Base-by-base conservation (phyloP, 2,113 vertebrate species). In the Zosterops hypoxanthus region DNA sequence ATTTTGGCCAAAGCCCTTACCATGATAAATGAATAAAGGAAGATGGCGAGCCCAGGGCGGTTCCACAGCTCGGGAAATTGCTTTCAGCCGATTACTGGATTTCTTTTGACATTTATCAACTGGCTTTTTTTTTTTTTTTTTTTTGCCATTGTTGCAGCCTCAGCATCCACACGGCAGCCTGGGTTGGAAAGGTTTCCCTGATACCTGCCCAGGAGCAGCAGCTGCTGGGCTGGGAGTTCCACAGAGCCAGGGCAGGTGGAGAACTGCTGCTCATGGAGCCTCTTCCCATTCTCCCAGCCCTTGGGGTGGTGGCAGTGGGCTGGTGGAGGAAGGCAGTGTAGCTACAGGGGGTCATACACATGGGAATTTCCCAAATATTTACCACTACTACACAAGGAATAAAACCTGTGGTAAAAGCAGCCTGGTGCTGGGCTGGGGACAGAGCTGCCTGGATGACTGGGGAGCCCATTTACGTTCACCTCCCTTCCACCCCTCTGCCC, bases 11-110 rank as follows among this genome's bases (percentile, higher is more conserved):
- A 98, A 98, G 98, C 88, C 92, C 97, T 98, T 98, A 97, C 98
- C 98, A 98, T 99, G 99, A 99, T 99, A 98, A 99, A 99, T 99
- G 99, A 98, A 99, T 98, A 98, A 98, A 98, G 98, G 99, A 99
- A 99, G 98, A 98, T 98, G 98, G 97, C 60, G 88, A 98, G 98
- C 98, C 98, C 97, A 98, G 98, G 98, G 99, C 98, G 94, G 98
- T 97, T 98, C 97, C 98, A 94, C 97, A 95, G 98, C 98, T 97
- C 95, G 50, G 98, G 98, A 99, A 99, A 99, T 99, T 99, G 98
- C 98, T 99, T 99, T 99, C 99, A 99, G 98, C 99, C 99, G 97
- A 99, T 99, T 98, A 97, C 97, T 98, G 97, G 95, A 98, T 98
- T 99, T 98, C 94, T 96, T 98, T 98, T 98, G 98, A 99, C 98